Evolutionary conservation across 2,113 vertebrate genomes (phyloP).

Genomic region (Passerina amoena): DNA sequence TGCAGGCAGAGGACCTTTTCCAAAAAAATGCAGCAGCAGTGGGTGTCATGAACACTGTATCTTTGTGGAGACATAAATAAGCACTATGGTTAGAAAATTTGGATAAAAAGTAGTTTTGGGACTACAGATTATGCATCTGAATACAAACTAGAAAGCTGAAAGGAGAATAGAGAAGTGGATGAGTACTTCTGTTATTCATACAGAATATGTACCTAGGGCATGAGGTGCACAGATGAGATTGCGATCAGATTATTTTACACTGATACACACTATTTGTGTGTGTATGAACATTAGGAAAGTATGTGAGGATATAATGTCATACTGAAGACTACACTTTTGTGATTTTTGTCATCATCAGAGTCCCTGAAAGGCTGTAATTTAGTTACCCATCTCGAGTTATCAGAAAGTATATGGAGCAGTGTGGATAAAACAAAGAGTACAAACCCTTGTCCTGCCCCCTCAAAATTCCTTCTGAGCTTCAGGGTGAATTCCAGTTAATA

Average conservation of each 20-base stretch:
- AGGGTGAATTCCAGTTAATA: slow-evolving; percentile 20
- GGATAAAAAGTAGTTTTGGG: background rate
- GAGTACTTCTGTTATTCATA: background rate
- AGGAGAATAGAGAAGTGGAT: background rate
- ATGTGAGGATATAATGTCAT: background rate
- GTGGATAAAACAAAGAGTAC: background rate
- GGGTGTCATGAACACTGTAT: background rate
- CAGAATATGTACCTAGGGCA: background rate
- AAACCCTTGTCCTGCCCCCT: background rate
- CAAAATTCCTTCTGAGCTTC: slow-evolving; percentile 27
- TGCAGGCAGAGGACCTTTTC: background rate
- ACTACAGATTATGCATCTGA: background rate
- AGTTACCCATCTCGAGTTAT: background rate
- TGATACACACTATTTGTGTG: background rate
- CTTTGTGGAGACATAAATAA: background rate
- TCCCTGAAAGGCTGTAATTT: background rate
- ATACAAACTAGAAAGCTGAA: background rate
- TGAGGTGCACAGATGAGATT: background rate
- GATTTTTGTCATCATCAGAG: background rate
- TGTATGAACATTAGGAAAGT: background rate
- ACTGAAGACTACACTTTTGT: background rate
- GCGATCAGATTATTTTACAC: background rate
- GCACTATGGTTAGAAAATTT: background rate
- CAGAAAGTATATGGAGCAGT: background rate
- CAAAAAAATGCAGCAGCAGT: background rate